Base-by-base conservation (phyloP, 2,888 invertebrate species). In the Drosophila maculinotata region DNA sequence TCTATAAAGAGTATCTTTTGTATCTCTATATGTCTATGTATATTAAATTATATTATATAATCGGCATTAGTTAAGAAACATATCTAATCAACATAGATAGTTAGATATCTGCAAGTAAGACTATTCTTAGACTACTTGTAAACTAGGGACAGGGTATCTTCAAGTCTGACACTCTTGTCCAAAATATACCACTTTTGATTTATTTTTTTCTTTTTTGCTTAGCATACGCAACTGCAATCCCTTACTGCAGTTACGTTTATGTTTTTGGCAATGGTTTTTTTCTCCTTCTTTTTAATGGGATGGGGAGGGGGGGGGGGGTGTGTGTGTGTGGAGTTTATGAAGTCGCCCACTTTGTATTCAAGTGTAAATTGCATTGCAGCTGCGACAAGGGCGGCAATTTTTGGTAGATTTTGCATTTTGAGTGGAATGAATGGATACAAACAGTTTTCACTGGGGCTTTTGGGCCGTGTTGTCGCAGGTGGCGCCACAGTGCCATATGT, bases 321-420 rank as follows among this genome's bases (percentile, higher is more conserved):
- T 5, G 17, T 26, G 17, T 9, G 44, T 10, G 25, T 26, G 25
- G 26, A 30, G 42, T 67, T 52, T 69, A 57, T 52, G 36, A 58
- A 60, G 49, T 64, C 58, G 52, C 70, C 57, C 75, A 83, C 76
- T 86, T 86, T 76, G 69, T 76, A 82, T 82, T 82, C 82, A 82
- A 82, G 82, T 82, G 88, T 79, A 82, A 82, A 82, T 82, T 87
- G 88, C 88, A 86, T 79, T 72, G 88, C 88, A 82, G 79, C 79
- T 72, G 78, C 81, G 81, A 63, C 60, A 57, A 33, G 63, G 36
- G 62, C 58, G 64, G 56, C 64, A 71, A 67, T 66, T 72, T 68
- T 59, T 62, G 62, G 57, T 58, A 85, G 79, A 82, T 85, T 81
- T 78, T 65, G 82, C 79, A 87, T 85, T 85, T 87, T 77, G 82